Percentiles rank a stretch among this genome's conserved stretches.
Conservation (phyloP, 2,113 vertebrate genomes). For the Euleptes europaea region DNA sequence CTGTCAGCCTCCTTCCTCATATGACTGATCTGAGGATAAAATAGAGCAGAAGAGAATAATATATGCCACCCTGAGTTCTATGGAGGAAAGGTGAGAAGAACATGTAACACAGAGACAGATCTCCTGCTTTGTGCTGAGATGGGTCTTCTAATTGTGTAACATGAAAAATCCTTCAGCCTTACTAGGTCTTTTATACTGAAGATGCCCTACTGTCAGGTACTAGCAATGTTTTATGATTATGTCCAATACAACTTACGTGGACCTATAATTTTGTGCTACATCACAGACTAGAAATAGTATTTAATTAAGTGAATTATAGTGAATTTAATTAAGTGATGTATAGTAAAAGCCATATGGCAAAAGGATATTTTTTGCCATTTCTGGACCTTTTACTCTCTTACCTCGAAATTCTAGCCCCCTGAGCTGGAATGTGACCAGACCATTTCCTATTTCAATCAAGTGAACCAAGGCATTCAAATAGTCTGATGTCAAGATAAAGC, state of each 20-base stretch:
- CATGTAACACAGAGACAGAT: background rate
- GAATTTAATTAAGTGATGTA: too few species aligned
- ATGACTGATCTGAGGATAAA: too few species aligned
- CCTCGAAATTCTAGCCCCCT: constrained; percentile 98
- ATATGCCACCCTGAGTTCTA: too few species aligned
- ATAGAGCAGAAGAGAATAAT: too few species aligned
- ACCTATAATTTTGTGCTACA: background rate
- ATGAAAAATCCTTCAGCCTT: background rate
- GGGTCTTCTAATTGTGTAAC: background rate
- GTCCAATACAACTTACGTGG: background rate
- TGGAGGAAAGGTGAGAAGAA: too few species aligned
- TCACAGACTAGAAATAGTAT: background rate
- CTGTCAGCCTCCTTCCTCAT: too few species aligned
- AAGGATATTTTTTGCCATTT: background rate
- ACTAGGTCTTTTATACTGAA: background rate
- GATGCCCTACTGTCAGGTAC: background rate
- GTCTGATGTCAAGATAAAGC: constrained; percentile 97
- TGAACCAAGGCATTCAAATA: constrained; percentile 98
- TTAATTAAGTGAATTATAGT: background rate
- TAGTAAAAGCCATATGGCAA: constrained; percentile 5
- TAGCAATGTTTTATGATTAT: background rate
- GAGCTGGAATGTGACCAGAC: constrained; percentile 96
- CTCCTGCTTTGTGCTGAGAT: background rate
- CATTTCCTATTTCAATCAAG: constrained; percentile 95
- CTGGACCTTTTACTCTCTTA: constrained; percentile 63